Percentiles rank a stretch among this genome's conserved stretches.
These are phyloP conservation scores for Pipistrellus pipistrellus DNA, from an alignment of 2,797 vertebrate species.

Conservation along the genomic window DNA sequence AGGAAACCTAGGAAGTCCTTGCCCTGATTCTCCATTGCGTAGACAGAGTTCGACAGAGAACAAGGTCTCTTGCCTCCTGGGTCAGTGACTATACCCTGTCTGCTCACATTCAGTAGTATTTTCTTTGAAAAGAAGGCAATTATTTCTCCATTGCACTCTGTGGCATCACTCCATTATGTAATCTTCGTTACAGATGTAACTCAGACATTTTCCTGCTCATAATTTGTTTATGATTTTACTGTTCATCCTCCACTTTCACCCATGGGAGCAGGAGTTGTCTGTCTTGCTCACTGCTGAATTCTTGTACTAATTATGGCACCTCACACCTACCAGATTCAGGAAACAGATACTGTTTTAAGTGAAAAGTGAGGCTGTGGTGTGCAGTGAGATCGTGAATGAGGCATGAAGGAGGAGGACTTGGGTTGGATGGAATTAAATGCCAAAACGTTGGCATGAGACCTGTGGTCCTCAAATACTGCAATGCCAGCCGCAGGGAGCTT, in stretches of 20 bases:
- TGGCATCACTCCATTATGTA: not conserved
- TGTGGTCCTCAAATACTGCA: not conserved
- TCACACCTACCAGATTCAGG: not conserved
- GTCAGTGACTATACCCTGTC: not conserved
- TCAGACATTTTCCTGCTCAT: not conserved
- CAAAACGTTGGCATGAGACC: not conserved
- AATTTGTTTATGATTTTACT: not conserved
- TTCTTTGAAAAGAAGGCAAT: slow-evolving; percentile 14
- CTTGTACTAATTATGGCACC: not conserved
- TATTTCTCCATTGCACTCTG: not conserved
- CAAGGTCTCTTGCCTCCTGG: not conserved
- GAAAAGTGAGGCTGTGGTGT: not conserved
- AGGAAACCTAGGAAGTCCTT: not conserved
- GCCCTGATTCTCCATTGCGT: not conserved
- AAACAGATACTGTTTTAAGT: slow-evolving; percentile 24
- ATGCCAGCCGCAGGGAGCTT: not conserved
- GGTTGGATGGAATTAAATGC: not conserved
- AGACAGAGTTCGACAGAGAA: not conserved
- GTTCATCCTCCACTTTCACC: not conserved
- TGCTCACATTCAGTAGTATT: not conserved
- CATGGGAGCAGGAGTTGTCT: not conserved
- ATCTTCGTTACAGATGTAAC: not conserved
- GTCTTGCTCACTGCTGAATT: not conserved
- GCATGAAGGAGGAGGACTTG: not conserved
- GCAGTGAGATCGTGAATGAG: too few relatives aligned